Percentiles rank a stretch among this genome's conserved stretches.
These are phyloP conservation scores for Hippocampus mohnikei DNA, from an alignment of 2,113 vertebrate genomes.

Conservation along the genomic window DNA sequence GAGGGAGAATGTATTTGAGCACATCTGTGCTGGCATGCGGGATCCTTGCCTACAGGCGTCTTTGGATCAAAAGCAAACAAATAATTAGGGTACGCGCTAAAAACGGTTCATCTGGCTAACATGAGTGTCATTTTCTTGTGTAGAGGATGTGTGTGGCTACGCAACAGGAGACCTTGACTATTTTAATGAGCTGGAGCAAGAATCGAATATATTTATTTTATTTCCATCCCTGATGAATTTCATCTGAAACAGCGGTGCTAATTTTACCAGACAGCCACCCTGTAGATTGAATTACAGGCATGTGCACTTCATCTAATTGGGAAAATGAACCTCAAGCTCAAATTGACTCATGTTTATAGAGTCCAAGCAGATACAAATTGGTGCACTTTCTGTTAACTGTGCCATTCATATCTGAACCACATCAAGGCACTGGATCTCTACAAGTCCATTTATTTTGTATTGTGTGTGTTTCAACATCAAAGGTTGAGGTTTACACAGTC, in stretches of 20 bases:
- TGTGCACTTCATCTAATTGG: slow-evolving; percentile 1
- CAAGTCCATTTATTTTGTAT: neutral
- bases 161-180: neutral
- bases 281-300: slow-evolving; percentile 5
- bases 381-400: neutral
- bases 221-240: slow-evolving; percentile 16
- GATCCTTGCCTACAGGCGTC: slow-evolving; percentile 32
- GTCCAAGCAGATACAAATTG: neutral
- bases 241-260: slow-evolving; percentile 2
- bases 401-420: neutral
- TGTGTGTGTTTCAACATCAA: neutral
- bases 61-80: slow-evolving; percentile 50
- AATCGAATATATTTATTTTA: neutral
- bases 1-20: slow-evolving; percentile 21
- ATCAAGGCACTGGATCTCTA: neutral
- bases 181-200: slow-evolving; percentile 29
- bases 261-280: slow-evolving; percentile 10
- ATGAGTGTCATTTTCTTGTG: slow-evolving; percentile 12
- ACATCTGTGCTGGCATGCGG: slow-evolving; percentile 29
- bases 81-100: slow-evolving; percentile 39
- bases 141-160: slow-evolving; percentile 3
- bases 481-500: neutral
- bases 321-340: slow-evolving; percentile 5
- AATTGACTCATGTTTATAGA: slow-evolving; percentile 4
- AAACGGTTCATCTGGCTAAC: slow-evolving; percentile 26